phyloP scores from a whole-genome alignment of 2,888 invertebrate genomes.

The Sphaerophoria taeniata region DNA sequence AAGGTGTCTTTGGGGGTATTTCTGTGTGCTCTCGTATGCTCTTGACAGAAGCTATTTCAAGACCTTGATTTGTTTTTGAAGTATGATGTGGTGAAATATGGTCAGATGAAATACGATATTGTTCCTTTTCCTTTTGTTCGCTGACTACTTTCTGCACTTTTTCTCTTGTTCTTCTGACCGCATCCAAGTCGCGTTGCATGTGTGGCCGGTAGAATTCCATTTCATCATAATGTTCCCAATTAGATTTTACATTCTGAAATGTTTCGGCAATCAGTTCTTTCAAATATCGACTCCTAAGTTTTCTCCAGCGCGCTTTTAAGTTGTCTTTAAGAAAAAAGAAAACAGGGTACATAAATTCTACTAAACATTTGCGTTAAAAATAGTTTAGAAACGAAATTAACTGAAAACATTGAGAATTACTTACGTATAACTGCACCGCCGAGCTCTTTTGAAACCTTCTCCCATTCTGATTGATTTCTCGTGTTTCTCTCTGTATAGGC shows the following conservation, averaged over 20 bases:
- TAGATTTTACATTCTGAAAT: not conserved
- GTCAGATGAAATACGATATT: not conserved
- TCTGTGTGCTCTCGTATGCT: not conserved
- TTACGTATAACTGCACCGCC: too few species aligned
- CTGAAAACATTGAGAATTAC: too few species aligned
- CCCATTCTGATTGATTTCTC: too few species aligned
- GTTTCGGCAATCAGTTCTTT: slow-evolving; percentile 38
- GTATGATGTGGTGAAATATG: too few species aligned
- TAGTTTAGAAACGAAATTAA: too few species aligned
- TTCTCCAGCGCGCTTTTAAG: slow-evolving; percentile 42
- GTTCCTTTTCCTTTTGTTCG: not conserved
- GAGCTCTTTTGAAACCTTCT: too few species aligned
- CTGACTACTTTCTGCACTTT: not conserved
- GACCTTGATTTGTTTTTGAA: too few species aligned
- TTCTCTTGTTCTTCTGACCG: not conserved
- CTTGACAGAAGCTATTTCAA: not conserved
- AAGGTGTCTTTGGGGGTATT: too few species aligned
- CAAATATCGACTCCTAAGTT: slow-evolving; percentile 12
- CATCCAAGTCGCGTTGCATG: slow-evolving; percentile 18
- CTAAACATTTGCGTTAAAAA: too few species aligned
- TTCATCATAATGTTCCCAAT: slow-evolving; percentile 40
- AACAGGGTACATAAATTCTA: not conserved
- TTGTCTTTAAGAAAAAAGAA: not conserved
- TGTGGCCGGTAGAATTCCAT: slow-evolving; percentile 37
- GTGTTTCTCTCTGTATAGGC: not conserved